Percentiles rank a stretch among this genome's conserved stretches.
These are phyloP conservation scores for Saguinus midas DNA, from an alignment of 2,113 vertebrate species.

Conservation along the genomic window DNA sequence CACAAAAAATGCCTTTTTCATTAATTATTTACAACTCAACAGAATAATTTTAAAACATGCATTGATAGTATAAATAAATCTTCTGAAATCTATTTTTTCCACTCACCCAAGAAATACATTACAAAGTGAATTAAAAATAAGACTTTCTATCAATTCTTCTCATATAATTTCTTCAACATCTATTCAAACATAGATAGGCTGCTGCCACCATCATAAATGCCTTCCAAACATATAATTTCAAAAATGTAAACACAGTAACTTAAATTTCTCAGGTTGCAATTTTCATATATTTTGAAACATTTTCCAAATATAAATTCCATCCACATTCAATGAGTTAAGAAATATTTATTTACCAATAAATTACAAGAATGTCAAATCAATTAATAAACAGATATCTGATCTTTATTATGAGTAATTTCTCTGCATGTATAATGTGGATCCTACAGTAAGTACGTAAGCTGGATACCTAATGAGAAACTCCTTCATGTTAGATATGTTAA, in stretches of 20 bases:
- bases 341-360: slow-evolving; percentile 1
- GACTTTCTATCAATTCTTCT: neutral
- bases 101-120: neutral
- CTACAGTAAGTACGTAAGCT: neutral
- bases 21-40: slow-evolving; percentile 53
- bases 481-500: neutral
- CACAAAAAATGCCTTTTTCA: slow-evolving; percentile 44
- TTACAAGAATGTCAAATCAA: neutral
- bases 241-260: slow-evolving; percentile 1
- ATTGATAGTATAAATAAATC: neutral
- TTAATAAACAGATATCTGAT: neutral
- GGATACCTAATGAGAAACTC: neutral
- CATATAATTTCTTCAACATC: neutral
- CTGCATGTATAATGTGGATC: neutral
- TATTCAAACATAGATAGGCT: neutral
- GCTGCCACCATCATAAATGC: neutral
- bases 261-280: neutral
- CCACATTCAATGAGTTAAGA: neutral
- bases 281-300: neutral
- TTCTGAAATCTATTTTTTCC: neutral
- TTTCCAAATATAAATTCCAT: slow-evolving; percentile 9
- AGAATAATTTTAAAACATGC: neutral
- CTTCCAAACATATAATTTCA: neutral
- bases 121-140: slow-evolving; percentile 43
- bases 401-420: neutral